Evolutionary conservation across 2,797 vertebrate species (phyloP).

Genomic region (Coendou prehensilis): DNA sequence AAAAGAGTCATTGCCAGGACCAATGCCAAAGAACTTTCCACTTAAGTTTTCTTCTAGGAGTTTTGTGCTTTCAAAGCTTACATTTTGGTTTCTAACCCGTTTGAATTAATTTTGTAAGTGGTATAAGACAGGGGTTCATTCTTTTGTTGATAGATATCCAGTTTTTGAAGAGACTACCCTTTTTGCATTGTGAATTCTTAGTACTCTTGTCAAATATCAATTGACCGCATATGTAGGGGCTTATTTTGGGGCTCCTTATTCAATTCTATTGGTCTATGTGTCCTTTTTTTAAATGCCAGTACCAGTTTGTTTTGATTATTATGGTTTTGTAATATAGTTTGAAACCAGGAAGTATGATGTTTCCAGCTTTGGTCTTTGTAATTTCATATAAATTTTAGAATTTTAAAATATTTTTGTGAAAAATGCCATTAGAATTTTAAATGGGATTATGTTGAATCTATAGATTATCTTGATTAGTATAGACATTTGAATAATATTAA

Average conservation of each 20-base stretch:
- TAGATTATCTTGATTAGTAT: neutral
- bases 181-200: neutral
- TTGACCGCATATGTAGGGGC: neutral
- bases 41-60: neutral
- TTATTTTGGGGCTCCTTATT: neutral
- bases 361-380: neutral
- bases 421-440: neutral
- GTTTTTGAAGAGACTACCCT: neutral
- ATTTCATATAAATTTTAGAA: neutral
- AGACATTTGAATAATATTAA: constrained; percentile 7
- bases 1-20: neutral
- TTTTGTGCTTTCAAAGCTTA: neutral
- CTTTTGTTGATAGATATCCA: neutral
- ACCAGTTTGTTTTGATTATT: neutral
- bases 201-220: neutral
- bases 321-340: neutral
- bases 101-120: neutral
- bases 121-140: neutral
- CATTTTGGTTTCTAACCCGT: neutral
- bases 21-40: neutral
- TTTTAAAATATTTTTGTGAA: neutral
- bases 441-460: neutral
- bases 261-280: neutral
- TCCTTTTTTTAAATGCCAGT: neutral
- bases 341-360: neutral